Evolutionary conservation across 2,888 invertebrate species (phyloP).

Genomic region (Cephus pulcher): DNA sequence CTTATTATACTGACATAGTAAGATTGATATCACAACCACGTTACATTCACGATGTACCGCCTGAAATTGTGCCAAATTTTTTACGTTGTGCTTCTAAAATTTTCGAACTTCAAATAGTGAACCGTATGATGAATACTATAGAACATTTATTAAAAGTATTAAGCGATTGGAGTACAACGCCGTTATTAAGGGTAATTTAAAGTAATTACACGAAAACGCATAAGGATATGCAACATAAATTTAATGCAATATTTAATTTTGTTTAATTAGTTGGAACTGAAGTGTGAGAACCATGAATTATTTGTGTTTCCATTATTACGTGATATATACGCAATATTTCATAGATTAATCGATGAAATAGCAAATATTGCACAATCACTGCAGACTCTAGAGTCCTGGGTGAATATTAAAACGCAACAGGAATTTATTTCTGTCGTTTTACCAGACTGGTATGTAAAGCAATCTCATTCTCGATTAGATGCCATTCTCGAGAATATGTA

Average conservation of each 20-base stretch:
- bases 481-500: conserved; percentile 70
- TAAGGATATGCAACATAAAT: conserved; percentile 22
- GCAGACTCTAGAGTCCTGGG: conserved; percentile 53
- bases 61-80: conserved; percentile 32
- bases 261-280: conserved; percentile 36
- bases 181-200: conserved; percentile 44
- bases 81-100: conserved; percentile 45
- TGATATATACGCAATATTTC: conserved; percentile 43
- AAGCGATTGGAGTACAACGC: conserved; percentile 37
- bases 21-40: conserved; percentile 45
- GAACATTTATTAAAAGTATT: conserved; percentile 45
- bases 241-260: not conserved
- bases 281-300: conserved; percentile 45
- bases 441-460: conserved; percentile 59
- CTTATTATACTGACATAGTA: conserved; percentile 50
- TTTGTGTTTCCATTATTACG: conserved; percentile 41
- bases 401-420: conserved; percentile 42
- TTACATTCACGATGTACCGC: conserved; percentile 42
- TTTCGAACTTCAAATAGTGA: conserved; percentile 47
- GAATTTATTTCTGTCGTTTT: conserved; percentile 39
- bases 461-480: conserved; percentile 69
- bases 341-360: conserved; percentile 50
- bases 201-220: conserved; percentile 4
- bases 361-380: conserved; percentile 45
- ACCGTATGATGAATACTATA: conserved; percentile 45